Evolutionary conservation across 2,888 invertebrate genomes (phyloP), one percentile per base, ranked within the genome.

Genomic region (Geotrupes spiniger): DNA sequence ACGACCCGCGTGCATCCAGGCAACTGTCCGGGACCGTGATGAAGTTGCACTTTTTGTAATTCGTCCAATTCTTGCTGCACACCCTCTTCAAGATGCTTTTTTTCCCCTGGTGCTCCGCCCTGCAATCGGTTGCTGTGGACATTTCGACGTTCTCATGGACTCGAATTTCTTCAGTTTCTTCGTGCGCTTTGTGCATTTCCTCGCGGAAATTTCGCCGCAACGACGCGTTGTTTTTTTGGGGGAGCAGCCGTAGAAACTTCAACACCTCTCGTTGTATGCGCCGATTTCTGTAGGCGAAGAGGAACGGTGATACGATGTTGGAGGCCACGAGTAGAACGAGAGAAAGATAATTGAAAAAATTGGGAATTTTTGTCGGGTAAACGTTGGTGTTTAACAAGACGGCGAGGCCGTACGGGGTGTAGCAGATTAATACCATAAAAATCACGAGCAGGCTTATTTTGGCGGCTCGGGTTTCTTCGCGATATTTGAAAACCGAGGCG

Each of bases 401-500:
- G 1, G 69, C 66, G 41, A 71, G 38, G 8, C 72, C 72, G 54
- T 72, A 73, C 1, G 78, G 77, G 26, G 77, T 63, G 42, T 80
- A 82, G 54, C 78, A 76, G 2, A 78, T 71, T 1, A 77, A 59
- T 11, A 74, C 82, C 72, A 89, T 85, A 27, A 87, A 79, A 65
- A 88, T 82, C 53, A 89, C 89, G 53, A 89, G 71, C 38, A 85
- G 84, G 64, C 91, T 91, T 42, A 93, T 90, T 57, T 91, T 84
- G 5, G 92, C 93, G 1, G 93, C 91, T 56, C 92, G 81, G 58
- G 91, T 89, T 74, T 93, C 93, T 68, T 93, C 93, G 43, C 91
- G 79, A 68, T 92, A 90, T 64, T 86, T 81, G 73, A 91, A 90
- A 52, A 89, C 77, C 36, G 89, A 88, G 21, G 89, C 89, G 67